Conservation (phyloP, 2,797 vertebrate species). For the Alca torda region DNA sequence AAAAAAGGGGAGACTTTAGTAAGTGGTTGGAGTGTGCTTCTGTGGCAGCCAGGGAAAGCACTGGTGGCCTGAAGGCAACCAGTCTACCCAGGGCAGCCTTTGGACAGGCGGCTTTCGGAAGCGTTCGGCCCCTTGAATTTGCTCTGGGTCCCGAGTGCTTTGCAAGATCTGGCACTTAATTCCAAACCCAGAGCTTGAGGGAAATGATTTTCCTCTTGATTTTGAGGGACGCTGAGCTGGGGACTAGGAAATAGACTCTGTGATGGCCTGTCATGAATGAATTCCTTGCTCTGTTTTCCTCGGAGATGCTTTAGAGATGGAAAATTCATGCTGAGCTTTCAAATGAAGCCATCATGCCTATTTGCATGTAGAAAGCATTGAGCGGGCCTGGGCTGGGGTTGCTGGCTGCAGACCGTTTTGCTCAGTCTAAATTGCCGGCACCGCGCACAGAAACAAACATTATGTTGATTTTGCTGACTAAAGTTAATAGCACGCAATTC, state of each 20-base stretch:
- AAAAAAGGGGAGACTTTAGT: background rate
- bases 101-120: background rate
- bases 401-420: background rate
- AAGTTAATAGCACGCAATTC: background rate
- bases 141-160: background rate
- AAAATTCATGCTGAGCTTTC: background rate
- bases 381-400: background rate
- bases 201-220: background rate
- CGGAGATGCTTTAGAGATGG: background rate
- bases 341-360: background rate
- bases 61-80: background rate
- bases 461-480: rapidly evolving
- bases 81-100: background rate
- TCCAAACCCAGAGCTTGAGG: background rate
- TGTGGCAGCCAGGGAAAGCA: background rate
- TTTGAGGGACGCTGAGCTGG: background rate
- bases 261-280: background rate
- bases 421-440: background rate
- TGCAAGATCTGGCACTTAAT: background rate
- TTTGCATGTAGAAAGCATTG: background rate
- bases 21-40: background rate
- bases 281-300: background rate
- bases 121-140: background rate
- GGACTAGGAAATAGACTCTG: background rate
- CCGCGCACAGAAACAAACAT: background rate